Base-by-base conservation (phyloP, 1,140 invertebrate species). In the Plutomurus gul region DNA sequence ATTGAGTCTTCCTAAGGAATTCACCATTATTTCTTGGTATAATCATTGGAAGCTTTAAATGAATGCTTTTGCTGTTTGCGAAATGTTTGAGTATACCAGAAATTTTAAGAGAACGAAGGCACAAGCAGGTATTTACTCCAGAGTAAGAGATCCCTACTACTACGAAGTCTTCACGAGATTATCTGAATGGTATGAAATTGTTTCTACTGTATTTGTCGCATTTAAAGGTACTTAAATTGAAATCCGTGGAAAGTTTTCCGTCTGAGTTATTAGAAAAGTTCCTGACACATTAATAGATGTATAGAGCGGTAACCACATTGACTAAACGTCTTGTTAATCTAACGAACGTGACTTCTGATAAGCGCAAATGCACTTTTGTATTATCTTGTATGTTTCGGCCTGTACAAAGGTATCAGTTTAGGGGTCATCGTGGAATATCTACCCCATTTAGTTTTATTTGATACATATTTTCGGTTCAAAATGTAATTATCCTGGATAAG, bases 61-160 rank as follows among this genome's bases (percentile, higher is more conserved):
- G 56, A 65, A 65, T 65, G 56, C 56, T 33, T 65, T 65, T 65
- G 56, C 27, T 65, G 56, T 65, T 65, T 65, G 20, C 56, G 11
- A 33, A 30, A 33, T 51, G 6, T 51, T 65, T 65, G 56, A 65
- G 56, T 65, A 65, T 65, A 65, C 56, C 56, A 65, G 56, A 65
- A 27, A 33, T 65, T 36, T 30, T 33, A 51, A 51, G 47, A 65
- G 27, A 65, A 65, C 56, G 27, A 65, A 65, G 10, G 56, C 39
- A 8, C 7, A 47, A 47, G 43, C 47, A 51, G 47, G 47, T 51
- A 51, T 22, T 5, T 20, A 51, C 11, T 51, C 11, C n/a, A n/a
- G 18, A 11, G 20, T 18, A 18, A 22, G 47, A 51, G 6, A 51
- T n/a, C 46, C 20, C 46, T n/a, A 49, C 20, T 7, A n/a, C 46